Conservation (phyloP, 2,797 vertebrate species). For the Cynopterus sphinx region DNA sequence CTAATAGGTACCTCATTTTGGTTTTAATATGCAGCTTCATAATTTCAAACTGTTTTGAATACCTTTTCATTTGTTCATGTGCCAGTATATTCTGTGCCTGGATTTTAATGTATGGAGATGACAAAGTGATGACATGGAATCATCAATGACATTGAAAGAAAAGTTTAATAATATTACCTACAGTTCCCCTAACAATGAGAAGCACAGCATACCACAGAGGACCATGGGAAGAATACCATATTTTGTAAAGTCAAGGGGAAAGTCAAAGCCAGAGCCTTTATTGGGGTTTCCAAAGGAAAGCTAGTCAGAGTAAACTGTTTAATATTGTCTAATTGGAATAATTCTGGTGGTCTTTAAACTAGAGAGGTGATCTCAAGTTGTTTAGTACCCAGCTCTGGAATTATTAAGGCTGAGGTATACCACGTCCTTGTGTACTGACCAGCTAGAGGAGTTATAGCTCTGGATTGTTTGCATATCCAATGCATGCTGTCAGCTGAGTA, state of each 20-base stretch:
- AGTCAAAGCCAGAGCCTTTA: background rate
- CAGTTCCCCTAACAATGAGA: background rate
- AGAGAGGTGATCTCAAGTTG: background rate
- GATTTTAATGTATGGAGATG: background rate
- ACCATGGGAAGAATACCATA: background rate
- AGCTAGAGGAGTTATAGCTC: background rate
- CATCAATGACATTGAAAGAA: background rate
- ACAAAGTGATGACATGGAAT: background rate
- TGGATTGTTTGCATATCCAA: background rate
- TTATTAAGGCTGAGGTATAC: background rate
- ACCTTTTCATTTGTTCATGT: background rate
- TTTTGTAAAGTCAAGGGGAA: background rate
- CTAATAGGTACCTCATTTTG: background rate
- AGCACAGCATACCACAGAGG: no score
- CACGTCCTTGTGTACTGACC: background rate
- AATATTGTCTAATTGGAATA: background rate
- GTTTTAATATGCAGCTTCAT: background rate
- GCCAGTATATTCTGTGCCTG: background rate
- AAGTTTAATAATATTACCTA: background rate
- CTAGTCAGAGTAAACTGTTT: background rate
- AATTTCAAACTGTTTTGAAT: background rate
- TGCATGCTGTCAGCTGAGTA: background rate
- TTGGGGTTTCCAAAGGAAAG: background rate
- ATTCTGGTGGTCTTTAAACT: background rate
- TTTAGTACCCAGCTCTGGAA: background rate